These are phyloP conservation scores for Tragelaphus scriptus DNA, from an alignment of 2,113 vertebrate genomes.

Conservation along the genomic window DNA sequence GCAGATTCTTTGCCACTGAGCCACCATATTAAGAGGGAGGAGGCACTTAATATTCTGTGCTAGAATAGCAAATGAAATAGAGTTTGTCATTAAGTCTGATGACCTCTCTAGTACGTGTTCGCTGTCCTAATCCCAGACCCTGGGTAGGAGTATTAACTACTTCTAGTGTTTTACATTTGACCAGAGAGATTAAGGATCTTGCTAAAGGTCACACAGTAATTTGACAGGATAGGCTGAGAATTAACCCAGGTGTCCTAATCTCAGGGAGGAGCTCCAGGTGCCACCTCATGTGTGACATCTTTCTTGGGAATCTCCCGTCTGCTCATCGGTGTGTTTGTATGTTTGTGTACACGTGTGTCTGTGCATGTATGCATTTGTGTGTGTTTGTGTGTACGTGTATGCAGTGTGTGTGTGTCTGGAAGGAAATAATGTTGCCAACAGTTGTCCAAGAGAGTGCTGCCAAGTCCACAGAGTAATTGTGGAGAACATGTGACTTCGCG, in stretches of 20 bases:
- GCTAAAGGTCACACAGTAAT: background rate
- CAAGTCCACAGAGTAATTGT: background rate
- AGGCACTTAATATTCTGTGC: background rate
- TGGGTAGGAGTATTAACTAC: background rate
- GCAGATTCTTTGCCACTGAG: background rate
- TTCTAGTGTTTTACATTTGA: background rate
- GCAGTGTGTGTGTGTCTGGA: background rate
- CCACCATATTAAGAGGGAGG: background rate
- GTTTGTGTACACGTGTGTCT: background rate
- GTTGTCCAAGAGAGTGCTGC: background rate
- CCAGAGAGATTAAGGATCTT: constrained; percentile 2
- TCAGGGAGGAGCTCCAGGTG: background rate
- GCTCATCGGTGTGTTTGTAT: too few relatives aligned
- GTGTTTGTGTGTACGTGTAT: background rate
- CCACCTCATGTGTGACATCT: background rate
- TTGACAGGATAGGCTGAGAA: background rate
- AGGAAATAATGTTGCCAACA: background rate
- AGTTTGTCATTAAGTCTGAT: background rate
- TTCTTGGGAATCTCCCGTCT: background rate
- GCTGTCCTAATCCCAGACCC: background rate
- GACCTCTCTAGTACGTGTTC: background rate
- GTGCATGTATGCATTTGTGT: fast-evolving
- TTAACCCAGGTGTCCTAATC: background rate
- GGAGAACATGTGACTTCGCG: background rate
- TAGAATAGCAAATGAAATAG: background rate